Base-by-base conservation (phyloP, 53 echinoderm and acorn worm species). In the Holothuria leucospilota region DNA sequence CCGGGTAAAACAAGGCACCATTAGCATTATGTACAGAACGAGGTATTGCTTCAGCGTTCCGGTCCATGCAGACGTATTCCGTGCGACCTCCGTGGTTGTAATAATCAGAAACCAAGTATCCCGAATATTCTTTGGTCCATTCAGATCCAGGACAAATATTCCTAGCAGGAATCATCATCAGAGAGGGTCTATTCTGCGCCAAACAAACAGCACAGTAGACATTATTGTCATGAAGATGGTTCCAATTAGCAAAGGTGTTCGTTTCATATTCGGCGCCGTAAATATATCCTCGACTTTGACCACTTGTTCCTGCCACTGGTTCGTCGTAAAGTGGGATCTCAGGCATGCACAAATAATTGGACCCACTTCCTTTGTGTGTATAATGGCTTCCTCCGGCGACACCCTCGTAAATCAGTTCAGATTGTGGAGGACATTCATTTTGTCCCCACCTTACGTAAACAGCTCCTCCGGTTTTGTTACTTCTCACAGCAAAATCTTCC, bases 251-350 rank as follows among this genome's bases (percentile, higher is more conserved):
- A 51, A 70, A 88, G 5, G 27, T 61, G 46, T 34, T 20, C 41
- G 62, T 88, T 71, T 88, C 58, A 39, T 88, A 88, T 60, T 88
- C 88, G 20, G 69, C 41, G 11, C 82, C 88, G 72, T 88, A 88
- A 2, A 88, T 27, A 2, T 70, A 26, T 13, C 51, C 82, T 53
- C 88, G 58, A 1, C 8, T 4, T 25, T 29, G 24, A 28, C n/a
- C n/a, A n/a, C 25, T 28, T 34, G 81, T 28, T 16, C 77, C 51
- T 6, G 81, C 61, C 0, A 34, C 7, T 10, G 83, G 71, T 51
- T 83, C 60, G 30, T 69, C 82, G 59, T 88, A 88, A 21, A 83
- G 69, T 4, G 88, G 88, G 6, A 69, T 70, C 27, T 81, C 21
- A 28, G 88, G 88, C 23, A 88, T 16, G 42, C 88, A 88, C 13